Evolutionary conservation across 2,113 vertebrate genomes (phyloP).

Genomic region (Nerophis ophidion): DNA sequence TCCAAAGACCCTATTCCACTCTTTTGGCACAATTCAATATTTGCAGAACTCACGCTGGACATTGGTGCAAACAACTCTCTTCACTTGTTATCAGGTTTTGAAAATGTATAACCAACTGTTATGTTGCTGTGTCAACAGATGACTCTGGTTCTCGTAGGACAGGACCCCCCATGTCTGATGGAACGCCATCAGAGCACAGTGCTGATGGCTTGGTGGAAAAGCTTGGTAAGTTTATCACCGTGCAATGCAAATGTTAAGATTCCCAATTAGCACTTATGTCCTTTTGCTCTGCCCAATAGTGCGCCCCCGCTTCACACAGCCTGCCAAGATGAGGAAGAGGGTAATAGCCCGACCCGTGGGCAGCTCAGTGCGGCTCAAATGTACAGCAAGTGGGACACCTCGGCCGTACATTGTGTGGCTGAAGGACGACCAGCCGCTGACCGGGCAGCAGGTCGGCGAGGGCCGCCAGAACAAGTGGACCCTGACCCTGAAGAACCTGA

Average conservation of each 20-base stretch:
- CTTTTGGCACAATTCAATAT: too few species aligned
- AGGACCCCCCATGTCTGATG: conserved; percentile 55
- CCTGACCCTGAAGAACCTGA: conserved; percentile 86
- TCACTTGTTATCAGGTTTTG: too few species aligned
- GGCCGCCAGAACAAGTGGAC: conserved; percentile 95
- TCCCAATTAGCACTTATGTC: neutral
- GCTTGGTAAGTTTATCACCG: conserved; percentile 75
- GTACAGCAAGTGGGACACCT: conserved; percentile 87
- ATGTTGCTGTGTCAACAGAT: conserved; percentile 65
- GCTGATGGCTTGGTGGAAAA: conserved; percentile 75
- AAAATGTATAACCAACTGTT: too few species aligned
- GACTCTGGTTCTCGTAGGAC: conserved; percentile 77
- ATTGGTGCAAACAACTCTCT: too few species aligned
- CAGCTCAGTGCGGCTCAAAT: conserved; percentile 93
- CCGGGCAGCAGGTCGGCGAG: conserved; percentile 78
- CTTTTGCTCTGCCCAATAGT: conserved; percentile 59
- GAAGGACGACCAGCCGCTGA: conserved; percentile 87
- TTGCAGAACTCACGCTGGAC: too few species aligned
- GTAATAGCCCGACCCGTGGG: conserved; percentile 93
- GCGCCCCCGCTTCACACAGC: conserved; percentile 92
- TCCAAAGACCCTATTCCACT: too few species aligned
- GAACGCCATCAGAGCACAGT: conserved; percentile 61
- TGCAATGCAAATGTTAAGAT: neutral
- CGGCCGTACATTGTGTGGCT: conserved; percentile 90
- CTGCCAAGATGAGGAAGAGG: conserved; percentile 92